Evolutionary conservation across 92 coral and sea anemone genomes (phyloP).

Genomic region (Actinernus sp.): DNA sequence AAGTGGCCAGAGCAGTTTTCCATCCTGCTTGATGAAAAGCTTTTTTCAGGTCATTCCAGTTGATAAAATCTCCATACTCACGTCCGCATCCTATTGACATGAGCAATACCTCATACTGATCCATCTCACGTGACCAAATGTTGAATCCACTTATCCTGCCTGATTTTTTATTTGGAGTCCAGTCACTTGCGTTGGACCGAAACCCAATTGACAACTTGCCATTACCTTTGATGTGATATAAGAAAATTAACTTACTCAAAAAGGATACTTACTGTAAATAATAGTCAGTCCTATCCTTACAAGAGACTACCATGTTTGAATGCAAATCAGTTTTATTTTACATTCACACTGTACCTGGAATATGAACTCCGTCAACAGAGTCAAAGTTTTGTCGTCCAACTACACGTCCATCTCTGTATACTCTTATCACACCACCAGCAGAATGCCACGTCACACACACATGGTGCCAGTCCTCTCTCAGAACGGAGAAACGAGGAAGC

Average conservation of each 20-base stretch:
- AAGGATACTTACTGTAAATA: too few species aligned
- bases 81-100: conserved; percentile 39
- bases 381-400: not conserved
- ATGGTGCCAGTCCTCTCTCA: conserved; percentile 25
- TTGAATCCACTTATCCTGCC: conserved; percentile 31
- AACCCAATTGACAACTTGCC: not conserved
- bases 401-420: conserved; percentile 19
- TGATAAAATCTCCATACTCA: conserved; percentile 17
- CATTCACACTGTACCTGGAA: too few species aligned
- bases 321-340: too few species aligned
- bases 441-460: conserved; percentile 27
- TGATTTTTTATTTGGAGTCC: too few species aligned
- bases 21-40: not conserved
- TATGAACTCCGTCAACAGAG: too few species aligned
- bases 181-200: not conserved
- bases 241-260: too few species aligned
- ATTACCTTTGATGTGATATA: conserved; percentile 12
- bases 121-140: conserved; percentile 22
- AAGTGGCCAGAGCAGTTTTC: not conserved
- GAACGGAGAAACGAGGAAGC: not conserved
- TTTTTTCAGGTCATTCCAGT: conserved; percentile 14
- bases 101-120: conserved; percentile 21
- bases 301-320: too few species aligned
- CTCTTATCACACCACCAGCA: conserved; percentile 18
- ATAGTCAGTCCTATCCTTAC: too few species aligned